phyloP scores from a whole-genome alignment of 2,797 vertebrate genomes.

The Selene dorsalis region DNA sequence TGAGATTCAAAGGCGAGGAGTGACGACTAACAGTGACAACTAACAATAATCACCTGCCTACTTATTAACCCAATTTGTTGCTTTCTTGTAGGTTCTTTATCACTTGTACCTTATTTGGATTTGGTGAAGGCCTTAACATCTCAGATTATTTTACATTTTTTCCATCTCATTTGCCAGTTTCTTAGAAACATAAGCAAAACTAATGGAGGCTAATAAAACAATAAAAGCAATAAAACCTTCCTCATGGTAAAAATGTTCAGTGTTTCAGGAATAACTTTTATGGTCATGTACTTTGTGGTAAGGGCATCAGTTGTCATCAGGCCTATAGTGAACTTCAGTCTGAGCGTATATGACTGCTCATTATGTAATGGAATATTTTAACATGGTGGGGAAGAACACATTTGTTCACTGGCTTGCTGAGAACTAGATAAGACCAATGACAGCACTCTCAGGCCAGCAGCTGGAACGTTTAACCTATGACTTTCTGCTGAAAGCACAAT shows the following conservation, averaged over 20 bases:
- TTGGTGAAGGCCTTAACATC: background rate
- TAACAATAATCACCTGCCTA: background rate
- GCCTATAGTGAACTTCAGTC: background rate
- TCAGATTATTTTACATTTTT: background rate
- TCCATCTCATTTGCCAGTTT: background rate
- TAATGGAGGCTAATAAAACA: background rate
- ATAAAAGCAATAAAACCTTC: background rate
- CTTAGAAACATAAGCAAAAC: background rate
- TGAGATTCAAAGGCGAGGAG: constrained; percentile 11
- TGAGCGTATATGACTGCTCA: background rate
- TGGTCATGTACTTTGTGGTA: background rate
- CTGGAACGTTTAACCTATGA: too few relatives aligned
- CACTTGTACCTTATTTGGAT: background rate
- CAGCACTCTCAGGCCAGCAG: too few relatives aligned
- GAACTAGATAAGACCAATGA: background rate
- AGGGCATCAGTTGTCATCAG: background rate
- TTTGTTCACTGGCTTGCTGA: background rate
- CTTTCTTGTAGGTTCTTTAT: background rate
- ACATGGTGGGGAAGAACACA: background rate
- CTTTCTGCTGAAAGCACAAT: too few relatives aligned
- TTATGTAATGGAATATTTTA: background rate
- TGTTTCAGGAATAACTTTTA: background rate
- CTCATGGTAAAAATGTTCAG: background rate
- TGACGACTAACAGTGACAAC: background rate
- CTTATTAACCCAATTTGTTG: background rate